These are phyloP conservation scores for Regulus satrapa DNA, from an alignment of 2,113 vertebrate species.

Conservation along the genomic window DNA sequence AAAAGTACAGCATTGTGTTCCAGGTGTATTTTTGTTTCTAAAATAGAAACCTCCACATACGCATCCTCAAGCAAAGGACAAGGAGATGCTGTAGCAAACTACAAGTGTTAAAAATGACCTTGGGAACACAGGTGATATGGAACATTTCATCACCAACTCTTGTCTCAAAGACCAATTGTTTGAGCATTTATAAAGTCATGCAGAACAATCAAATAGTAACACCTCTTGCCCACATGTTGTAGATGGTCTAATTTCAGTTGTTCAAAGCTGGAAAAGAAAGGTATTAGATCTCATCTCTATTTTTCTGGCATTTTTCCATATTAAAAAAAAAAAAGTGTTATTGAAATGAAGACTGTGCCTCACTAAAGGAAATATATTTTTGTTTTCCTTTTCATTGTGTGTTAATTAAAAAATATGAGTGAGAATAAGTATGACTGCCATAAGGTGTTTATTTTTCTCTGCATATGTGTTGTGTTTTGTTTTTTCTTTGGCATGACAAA, in stretches of 20 bases:
- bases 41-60: background rate
- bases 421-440: background rate
- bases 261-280: background rate
- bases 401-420: background rate
- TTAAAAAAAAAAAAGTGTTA: background rate
- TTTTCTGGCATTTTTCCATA: background rate
- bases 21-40: background rate
- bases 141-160: background rate
- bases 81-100: background rate
- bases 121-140: background rate
- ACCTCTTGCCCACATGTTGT: background rate
- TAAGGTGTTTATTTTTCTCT: background rate
- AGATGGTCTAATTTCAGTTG: background rate
- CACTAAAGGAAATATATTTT: background rate
- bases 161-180: background rate
- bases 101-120: background rate
- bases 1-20: background rate
- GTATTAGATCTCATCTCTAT: background rate
- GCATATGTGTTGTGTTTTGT: background rate
- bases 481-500: background rate
- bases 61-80: background rate
- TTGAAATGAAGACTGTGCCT: background rate
- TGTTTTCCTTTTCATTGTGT: background rate
- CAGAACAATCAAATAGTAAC: background rate
- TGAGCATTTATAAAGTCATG: background rate